Base-by-base conservation (phyloP, 2,888 invertebrate species). In the Apoda limacodes region DNA sequence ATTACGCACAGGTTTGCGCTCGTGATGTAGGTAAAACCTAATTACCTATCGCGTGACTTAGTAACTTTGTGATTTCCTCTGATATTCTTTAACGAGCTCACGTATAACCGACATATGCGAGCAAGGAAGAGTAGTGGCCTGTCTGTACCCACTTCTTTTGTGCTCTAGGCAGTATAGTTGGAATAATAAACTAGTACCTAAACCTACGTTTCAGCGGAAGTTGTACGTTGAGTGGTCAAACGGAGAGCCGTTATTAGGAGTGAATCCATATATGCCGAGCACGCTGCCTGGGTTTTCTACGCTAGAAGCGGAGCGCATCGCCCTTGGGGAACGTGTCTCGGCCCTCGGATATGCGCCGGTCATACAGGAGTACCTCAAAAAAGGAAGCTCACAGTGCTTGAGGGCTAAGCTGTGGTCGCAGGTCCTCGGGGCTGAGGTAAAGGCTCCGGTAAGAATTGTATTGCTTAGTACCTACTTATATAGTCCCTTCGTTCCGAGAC, bases 321-420 rank as follows among this genome's bases (percentile, higher is more conserved):
- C 82, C 11, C 72, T 92, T n/a, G 93, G 93, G 2, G 89, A 90
- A 53, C 84, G 88, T 43, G 91, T 95, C 9, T 69, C 93, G 9
- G 83, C 84, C 10, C 85, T 88, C 25, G 89, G 90, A 42, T 92
- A 94, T 59, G 91, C 94, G 1, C 94, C 95, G 0, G 82, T 95
- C 19, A 90, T 93, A 21, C 94, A 95, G 63, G 95, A 97, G 71
- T 93, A 89, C 62, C 74, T 95, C 7, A 96, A 96, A 74, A 86
- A 87, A 43, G 93, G 94, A 9, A 90, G 90, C 48, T 93, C 94
- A 0, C 85, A 89, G 43, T 82, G 85, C 39, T 80, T 93, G 23
- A 82, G 98, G 9, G 92, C 92, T 0, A 85, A 84, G 38, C 82
- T 97, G 1, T 98, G 97, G 96, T 84, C 90, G 1, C 88, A 91